phyloP scores from a whole-genome alignment of 2,797 vertebrate species.

The Spea hammondii region DNA sequence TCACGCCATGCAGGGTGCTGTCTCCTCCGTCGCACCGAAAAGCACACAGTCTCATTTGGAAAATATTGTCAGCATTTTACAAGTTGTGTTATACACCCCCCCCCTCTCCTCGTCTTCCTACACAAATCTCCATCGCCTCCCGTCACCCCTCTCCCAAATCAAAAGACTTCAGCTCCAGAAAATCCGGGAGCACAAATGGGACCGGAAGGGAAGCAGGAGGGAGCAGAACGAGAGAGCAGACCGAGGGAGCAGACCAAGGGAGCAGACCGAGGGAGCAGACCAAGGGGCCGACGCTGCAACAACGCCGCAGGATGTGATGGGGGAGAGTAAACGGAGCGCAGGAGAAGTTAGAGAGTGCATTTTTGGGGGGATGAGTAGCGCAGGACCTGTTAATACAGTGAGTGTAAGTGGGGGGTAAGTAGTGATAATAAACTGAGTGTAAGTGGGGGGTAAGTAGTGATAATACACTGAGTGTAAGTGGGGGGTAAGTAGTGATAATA shows the following conservation, averaged over 20 bases:
- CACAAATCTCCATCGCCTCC: conserved; percentile 8
- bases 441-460: too few relatives aligned
- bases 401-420: neutral
- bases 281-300: too few relatives aligned
- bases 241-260: too few relatives aligned
- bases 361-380: neutral
- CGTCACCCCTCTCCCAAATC: neutral
- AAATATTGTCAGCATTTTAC: conserved; percentile 28
- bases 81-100: neutral
- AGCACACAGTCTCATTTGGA: conserved; percentile 10
- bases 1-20: conserved; percentile 2
- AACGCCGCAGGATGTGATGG: too few relatives aligned
- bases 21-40: conserved; percentile 10
- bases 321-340: too few relatives aligned
- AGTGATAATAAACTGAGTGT: too few relatives aligned
- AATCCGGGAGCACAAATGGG: conserved; percentile 6
- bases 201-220: neutral
- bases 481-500: too few relatives aligned
- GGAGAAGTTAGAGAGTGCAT: too few relatives aligned
- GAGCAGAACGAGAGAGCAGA: too few relatives aligned
- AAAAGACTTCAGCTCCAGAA: conserved; percentile 6
- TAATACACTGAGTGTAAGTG: too few relatives aligned
- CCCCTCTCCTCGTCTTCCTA: neutral
- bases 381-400: neutral
- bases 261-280: neutral